These are phyloP conservation scores for Drosophila kanekoi DNA, from an alignment of 2,888 invertebrate species.

Conservation along the genomic window DNA sequence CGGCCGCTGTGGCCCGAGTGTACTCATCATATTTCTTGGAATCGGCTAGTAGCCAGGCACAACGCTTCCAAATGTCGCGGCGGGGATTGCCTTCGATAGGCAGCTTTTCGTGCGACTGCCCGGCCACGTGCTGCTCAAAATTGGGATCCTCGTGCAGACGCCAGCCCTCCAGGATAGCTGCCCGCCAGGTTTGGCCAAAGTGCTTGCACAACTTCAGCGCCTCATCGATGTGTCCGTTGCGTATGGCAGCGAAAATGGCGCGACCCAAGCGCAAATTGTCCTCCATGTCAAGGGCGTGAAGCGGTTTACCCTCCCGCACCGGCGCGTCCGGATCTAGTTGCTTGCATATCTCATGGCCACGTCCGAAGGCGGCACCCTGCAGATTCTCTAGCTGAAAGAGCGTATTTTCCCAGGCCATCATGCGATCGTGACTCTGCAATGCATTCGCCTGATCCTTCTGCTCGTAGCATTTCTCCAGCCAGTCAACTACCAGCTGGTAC, in stretches of 20 bases:
- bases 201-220: constrained; percentile 93
- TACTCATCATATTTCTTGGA: constrained; percentile 87
- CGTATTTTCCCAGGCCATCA: constrained; percentile 96
- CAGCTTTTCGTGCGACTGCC: constrained; percentile 81
- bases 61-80: constrained; percentile 92
- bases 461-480: constrained; percentile 94
- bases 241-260: constrained; percentile 89
- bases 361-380: constrained; percentile 87
- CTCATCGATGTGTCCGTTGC: constrained; percentile 94
- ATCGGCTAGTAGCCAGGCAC: constrained; percentile 88
- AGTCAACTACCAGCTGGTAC: constrained; percentile 95
- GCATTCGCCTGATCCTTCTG: constrained; percentile 86
- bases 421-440: constrained; percentile 90
- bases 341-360: constrained; percentile 87
- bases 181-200: constrained; percentile 96
- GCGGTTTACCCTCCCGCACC: constrained; percentile 89
- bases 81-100: constrained; percentile 93
- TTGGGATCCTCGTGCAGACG: constrained; percentile 94
- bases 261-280: constrained; percentile 89
- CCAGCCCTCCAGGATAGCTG: constrained; percentile 96
- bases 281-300: constrained; percentile 95
- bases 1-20: constrained; percentile 89
- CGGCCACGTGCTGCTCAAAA: constrained; percentile 85
- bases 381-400: constrained; percentile 89
- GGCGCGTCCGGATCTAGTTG: constrained; percentile 96